phyloP scores from a whole-genome alignment of 2,113 vertebrate genomes.

The Halichoerus grypus region DNA sequence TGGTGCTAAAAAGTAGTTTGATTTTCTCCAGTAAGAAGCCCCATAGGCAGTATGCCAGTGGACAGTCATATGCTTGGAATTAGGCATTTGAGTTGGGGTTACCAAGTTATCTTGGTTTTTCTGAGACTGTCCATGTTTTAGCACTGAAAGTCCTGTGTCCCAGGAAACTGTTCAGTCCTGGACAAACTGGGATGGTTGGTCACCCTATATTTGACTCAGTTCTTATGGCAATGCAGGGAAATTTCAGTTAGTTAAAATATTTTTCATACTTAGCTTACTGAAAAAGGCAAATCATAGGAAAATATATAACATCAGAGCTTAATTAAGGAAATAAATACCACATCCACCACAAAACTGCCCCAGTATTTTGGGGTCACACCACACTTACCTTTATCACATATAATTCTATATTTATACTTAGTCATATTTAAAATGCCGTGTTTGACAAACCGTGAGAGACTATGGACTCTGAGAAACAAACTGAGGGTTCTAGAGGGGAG shows the following conservation, averaged over 20 bases:
- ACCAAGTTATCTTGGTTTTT: neutral
- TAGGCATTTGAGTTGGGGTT: neutral
- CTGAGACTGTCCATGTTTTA: neutral
- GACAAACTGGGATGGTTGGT: neutral
- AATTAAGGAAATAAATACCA: neutral
- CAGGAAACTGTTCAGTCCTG: neutral
- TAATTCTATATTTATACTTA: neutral
- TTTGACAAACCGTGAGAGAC: too few species aligned
- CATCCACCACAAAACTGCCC: neutral
- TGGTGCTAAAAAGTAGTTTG: neutral
- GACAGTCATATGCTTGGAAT: neutral
- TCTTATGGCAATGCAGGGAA: neutral
- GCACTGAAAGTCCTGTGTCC: neutral
- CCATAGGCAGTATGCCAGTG: neutral
- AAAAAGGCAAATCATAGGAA: conserved; percentile 27
- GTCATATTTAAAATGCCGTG: neutral
- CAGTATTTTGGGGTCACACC: neutral
- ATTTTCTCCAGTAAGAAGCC: neutral
- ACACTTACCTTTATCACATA: neutral
- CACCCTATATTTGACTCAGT: neutral
- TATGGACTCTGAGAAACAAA: too few species aligned
- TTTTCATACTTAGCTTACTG: neutral
- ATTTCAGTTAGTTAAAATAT: neutral
- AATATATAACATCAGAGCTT: neutral
- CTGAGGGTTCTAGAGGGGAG: too few species aligned